Evolutionary conservation across 2,888 invertebrate species (phyloP), one percentile per base, ranked within the genome.

Genomic region (Perithous albicinctus): DNA sequence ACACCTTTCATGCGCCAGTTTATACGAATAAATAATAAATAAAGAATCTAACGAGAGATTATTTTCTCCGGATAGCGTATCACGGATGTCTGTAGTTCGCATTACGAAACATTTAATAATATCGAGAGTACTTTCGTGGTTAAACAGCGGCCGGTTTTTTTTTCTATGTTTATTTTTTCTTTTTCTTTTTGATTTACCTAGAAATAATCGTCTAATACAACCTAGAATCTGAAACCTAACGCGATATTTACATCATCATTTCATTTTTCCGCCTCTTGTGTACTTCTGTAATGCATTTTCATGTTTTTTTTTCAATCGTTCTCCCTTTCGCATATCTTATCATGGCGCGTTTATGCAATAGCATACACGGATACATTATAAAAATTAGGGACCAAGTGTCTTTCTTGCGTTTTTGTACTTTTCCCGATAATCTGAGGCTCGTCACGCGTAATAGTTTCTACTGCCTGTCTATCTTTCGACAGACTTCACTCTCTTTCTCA

Each of bases 21-120:
- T 86, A 87, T 88, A 88, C 87, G 88, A 92, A 91, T 91, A 92
- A 91, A 92, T 91, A 91, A 90, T 91, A 91, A 90, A 90, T 90
- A 90, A 86, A 86, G 88, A 87, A 88, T 85, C 87, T 81, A 84
- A 54, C 61, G 72, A 74, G 75, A 61, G 83, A 76, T 84, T 81
- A 80, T 89, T 87, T 88, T 87, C 87, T 86, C 51, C 67, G 72
- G 84, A 84, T 86, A 87, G 84, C 86, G 85, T 86, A 85, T 67
- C 73, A 82, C 79, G 81, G 77, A 87, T 84, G 84, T 81, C 80
- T 79, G 76, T 18, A 35, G 79, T 73, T 76, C 70, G 78, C 77
- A 69, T 67, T 78, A 82, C 70, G 38, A 61, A 82, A 82, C 59
- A 66, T 83, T 83, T 75, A 51, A 63, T 82, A 70, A 78, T 70